These are phyloP conservation scores for Pseudomyrmex dendroicus DNA, from an alignment of 1,140 invertebrate genomes.

Conservation along the genomic window DNA sequence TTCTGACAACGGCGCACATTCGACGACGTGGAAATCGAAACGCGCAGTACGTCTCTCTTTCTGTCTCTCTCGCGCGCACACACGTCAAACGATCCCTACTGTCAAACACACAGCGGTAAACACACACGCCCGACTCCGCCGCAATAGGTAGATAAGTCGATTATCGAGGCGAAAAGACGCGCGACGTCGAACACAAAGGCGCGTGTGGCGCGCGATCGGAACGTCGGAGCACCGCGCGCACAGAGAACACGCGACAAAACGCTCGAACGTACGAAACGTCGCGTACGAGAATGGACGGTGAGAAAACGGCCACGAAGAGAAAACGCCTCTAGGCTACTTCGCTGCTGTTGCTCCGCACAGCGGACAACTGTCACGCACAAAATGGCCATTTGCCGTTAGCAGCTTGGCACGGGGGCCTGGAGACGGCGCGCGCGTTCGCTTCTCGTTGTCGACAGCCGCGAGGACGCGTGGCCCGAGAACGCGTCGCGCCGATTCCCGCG, in stretches of 20 bases:
- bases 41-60: no score
- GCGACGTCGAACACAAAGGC: not conserved
- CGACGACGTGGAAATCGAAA: not conserved
- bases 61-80: not conserved
- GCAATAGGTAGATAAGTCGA: slow-evolving; percentile 36
- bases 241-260: not conserved
- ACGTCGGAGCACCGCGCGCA: no score
- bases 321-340: slow-evolving; percentile 32
- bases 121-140: slow-evolving; percentile 57
- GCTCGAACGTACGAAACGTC: not conserved
- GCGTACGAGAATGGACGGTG: not conserved
- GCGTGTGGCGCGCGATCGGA: no score
- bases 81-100: slow-evolving; percentile 37
- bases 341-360: slow-evolving; percentile 28
- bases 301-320: slow-evolving; percentile 13
- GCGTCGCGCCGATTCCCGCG: not conserved
- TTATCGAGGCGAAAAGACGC: not conserved
- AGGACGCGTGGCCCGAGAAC: slow-evolving; percentile 3
- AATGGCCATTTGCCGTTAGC: slow-evolving; percentile 85
- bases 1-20: not conserved
- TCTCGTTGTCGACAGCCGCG: slow-evolving; percentile 31
- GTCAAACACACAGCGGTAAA: slow-evolving; percentile 72
- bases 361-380: slow-evolving; percentile 84
- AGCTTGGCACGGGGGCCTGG: slow-evolving; percentile 77
- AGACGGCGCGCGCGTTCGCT: slow-evolving; percentile 73